Conservation (phyloP, 2,797 vertebrate species). For the Myotis vivesi region DNA sequence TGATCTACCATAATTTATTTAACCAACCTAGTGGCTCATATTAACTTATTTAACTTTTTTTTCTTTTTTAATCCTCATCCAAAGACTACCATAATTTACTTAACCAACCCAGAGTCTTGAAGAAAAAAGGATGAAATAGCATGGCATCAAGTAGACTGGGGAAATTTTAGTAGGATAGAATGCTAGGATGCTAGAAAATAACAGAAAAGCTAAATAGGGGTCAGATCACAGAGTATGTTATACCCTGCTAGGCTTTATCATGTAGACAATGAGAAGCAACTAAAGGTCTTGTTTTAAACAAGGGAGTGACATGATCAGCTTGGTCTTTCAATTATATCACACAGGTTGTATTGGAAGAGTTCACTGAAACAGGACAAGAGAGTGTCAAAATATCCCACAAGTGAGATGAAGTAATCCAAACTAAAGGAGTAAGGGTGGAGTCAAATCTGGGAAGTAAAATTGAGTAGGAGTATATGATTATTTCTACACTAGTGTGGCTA, state of each 20-base stretch:
- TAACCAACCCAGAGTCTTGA: neutral
- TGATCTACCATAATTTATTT: neutral
- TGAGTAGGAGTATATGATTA: neutral
- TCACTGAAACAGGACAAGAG: neutral
- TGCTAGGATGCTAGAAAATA: neutral
- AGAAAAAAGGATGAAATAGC: neutral
- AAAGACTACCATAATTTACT: too few species aligned
- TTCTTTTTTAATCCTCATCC: too few species aligned
- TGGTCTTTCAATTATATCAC: neutral
- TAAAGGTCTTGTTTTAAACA: constrained; percentile 17
- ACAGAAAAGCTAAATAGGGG: neutral
- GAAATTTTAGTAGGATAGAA: neutral
- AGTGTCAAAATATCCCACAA: neutral
- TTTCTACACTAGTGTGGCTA: neutral
- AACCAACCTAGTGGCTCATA: too few species aligned
- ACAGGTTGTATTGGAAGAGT: neutral
- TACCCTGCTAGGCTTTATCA: neutral
- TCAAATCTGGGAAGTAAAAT: neutral
- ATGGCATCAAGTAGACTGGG: neutral
- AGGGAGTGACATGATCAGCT: neutral
- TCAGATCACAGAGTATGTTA: neutral
- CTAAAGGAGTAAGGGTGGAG: neutral
- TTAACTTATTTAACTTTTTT: too few species aligned
- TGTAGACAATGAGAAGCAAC: neutral
- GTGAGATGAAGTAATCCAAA: neutral